A percentile compares a stretch with the other conserved stretches of the same genome.
Evolutionary conservation across 1,140 invertebrate genomes (phyloP).

Genomic region (Streblospio benedicti): DNA sequence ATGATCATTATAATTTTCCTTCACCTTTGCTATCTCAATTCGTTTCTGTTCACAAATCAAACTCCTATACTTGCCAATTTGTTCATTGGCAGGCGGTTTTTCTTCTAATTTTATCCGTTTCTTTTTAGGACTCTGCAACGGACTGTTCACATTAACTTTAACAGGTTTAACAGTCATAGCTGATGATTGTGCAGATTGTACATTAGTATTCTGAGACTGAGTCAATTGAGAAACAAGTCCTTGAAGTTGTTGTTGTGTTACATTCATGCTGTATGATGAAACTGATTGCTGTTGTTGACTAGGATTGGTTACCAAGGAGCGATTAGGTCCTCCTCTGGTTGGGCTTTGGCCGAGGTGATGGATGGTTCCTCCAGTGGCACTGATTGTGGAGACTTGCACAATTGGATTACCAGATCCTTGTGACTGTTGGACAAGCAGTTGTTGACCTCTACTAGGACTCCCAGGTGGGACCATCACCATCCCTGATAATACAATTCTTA

Average conservation of each 20-base stretch:
- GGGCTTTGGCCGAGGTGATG: conserved; percentile 38
- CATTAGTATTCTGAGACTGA: neutral
- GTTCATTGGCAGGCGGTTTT: conserved; percentile 28
- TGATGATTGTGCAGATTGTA: too few species aligned
- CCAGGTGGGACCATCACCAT: too few species aligned
- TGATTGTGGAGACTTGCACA: too few species aligned
- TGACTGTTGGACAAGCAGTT: too few species aligned
- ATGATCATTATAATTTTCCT: conserved; percentile 65
- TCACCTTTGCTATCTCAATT: conserved; percentile 34
- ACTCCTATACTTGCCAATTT: conserved; percentile 35
- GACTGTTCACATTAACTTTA: neutral
- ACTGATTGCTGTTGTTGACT: neutral
- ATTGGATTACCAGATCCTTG: too few species aligned
- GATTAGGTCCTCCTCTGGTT: conserved; percentile 15
- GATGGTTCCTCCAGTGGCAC: conserved; percentile 30
- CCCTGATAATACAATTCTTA: too few species aligned
- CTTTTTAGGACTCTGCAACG: conserved; percentile 21
- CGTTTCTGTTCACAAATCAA: conserved; percentile 32
- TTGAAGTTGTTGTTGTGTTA: neutral
- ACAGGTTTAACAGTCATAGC: neutral
- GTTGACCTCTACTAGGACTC: too few species aligned
- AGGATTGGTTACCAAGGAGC: conserved; percentile 28
- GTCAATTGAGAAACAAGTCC: neutral
- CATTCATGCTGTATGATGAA: neutral
- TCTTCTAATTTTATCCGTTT: conserved; percentile 45